phyloP scores from a whole-genome alignment of 2,888 invertebrate genomes.

The Dromius quadrimaculatus region DNA sequence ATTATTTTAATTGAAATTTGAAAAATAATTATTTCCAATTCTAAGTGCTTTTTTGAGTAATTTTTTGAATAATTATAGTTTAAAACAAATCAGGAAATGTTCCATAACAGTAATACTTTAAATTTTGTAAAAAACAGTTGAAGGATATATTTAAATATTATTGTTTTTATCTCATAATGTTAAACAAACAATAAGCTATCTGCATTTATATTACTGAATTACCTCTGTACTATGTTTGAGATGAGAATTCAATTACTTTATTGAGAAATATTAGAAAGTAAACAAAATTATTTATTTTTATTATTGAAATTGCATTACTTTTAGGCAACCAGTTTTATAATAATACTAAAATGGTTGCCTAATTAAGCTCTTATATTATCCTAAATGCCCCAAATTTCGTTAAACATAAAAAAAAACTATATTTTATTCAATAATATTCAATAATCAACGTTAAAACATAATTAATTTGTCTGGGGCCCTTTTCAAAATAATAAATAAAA shows the following conservation, averaged over 20 bases:
- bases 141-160: background rate
- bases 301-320: background rate
- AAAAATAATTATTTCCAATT: background rate
- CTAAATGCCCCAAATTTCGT: background rate
- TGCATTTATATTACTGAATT: conserved; percentile 8
- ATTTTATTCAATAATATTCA: background rate
- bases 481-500: too few relatives aligned
- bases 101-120: background rate
- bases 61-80: too few relatives aligned
- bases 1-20: too few relatives aligned
- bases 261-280: background rate
- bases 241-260: background rate
- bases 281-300: background rate
- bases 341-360: background rate
- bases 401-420: background rate
- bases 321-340: background rate
- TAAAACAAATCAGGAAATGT: background rate
- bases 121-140: background rate
- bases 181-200: conserved; percentile 7
- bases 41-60: background rate
- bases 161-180: background rate
- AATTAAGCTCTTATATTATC: background rate
- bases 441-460: background rate
- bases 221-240: background rate
- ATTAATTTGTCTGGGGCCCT: too few relatives aligned